Conservation (phyloP, 2,888 invertebrate species). For the Parelbella ahira region DNA sequence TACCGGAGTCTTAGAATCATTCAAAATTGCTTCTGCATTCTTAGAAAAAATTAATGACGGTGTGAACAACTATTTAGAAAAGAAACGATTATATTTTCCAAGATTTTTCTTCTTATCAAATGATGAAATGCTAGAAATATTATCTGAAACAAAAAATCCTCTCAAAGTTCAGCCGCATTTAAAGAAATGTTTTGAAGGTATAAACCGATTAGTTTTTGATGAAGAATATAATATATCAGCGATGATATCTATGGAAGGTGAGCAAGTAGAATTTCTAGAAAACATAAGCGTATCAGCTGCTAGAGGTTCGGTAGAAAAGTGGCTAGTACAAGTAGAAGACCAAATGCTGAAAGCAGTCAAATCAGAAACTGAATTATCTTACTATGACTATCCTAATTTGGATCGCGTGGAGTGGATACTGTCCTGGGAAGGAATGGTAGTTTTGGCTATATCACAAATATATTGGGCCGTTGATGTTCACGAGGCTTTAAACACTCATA, state of each 20-base stretch:
- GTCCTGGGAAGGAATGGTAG: slow-evolving; percentile 91
- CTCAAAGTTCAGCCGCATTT: slow-evolving; percentile 91
- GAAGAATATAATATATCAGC: slow-evolving; percentile 85
- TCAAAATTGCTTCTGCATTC: slow-evolving; percentile 83
- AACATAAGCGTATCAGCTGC: slow-evolving; percentile 85
- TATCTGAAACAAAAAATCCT: slow-evolving; percentile 94
- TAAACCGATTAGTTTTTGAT: slow-evolving; percentile 87
- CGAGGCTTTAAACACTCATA: slow-evolving; percentile 81
- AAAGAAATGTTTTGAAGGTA: slow-evolving; percentile 94
- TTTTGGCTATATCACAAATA: slow-evolving; percentile 88
- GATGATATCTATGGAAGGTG: slow-evolving; percentile 89
- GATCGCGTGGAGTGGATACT: slow-evolving; percentile 85
- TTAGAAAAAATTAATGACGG: slow-evolving; percentile 92
- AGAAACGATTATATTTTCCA: slow-evolving; percentile 90
- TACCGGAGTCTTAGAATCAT: slow-evolving; percentile 84
- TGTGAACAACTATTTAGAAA: slow-evolving; percentile 90
- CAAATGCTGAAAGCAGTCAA: slow-evolving; percentile 88
- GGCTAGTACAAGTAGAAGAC: slow-evolving; percentile 91
- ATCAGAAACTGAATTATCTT: slow-evolving; percentile 84
- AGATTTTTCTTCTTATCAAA: slow-evolving; percentile 95
- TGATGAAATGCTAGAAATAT: slow-evolving; percentile 93
- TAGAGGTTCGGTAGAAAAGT: slow-evolving; percentile 91
- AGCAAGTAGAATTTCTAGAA: slow-evolving; percentile 83
- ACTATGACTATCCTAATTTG: slow-evolving; percentile 81
- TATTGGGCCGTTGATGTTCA: slow-evolving; percentile 92